Conservation (phyloP, 2,888 invertebrate species). For the Melieria omissa region DNA sequence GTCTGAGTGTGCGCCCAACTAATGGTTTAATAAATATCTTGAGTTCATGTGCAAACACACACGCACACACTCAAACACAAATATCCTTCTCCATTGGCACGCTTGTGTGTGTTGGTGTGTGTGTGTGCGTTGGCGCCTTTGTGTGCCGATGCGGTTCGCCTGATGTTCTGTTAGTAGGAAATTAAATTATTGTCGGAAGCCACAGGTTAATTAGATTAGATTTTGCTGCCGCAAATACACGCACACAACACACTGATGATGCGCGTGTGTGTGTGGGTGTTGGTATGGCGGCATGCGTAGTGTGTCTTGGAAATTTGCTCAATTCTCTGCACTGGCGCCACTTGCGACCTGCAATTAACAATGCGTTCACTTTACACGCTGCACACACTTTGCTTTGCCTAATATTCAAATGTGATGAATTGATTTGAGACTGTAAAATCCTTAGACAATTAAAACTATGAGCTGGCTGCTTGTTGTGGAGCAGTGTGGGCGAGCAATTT, state of each 20-base stretch:
- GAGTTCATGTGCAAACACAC: slow-evolving; percentile 1
- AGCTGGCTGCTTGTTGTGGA: no score
- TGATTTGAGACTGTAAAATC: no score
- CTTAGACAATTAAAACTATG: no score
- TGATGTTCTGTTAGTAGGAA: neutral
- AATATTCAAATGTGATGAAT: no score
- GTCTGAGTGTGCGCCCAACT: slow-evolving; percentile 35
- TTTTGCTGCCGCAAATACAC: neutral
- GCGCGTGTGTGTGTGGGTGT: neutral
- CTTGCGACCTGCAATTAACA: no score
- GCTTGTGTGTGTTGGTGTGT: neutral
- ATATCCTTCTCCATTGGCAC: neutral
- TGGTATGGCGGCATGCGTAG: neutral
- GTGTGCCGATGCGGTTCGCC: neutral
- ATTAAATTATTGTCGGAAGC: slow-evolving; percentile 34
- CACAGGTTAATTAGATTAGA: slow-evolving; percentile 34
- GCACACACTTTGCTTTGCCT: no score
- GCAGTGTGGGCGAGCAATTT: no score
- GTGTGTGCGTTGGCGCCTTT: neutral
- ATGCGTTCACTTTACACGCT: no score
- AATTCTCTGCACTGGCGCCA: no score
- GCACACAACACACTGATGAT: slow-evolving; percentile 1
- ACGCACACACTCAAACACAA: neutral
- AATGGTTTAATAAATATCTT: slow-evolving; percentile 40
- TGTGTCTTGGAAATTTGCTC: neutral